Percentiles rank a stretch among this genome's conserved stretches.
Conservation (phyloP, 2,888 invertebrate genomes). For the Agapetus fuscipes region DNA sequence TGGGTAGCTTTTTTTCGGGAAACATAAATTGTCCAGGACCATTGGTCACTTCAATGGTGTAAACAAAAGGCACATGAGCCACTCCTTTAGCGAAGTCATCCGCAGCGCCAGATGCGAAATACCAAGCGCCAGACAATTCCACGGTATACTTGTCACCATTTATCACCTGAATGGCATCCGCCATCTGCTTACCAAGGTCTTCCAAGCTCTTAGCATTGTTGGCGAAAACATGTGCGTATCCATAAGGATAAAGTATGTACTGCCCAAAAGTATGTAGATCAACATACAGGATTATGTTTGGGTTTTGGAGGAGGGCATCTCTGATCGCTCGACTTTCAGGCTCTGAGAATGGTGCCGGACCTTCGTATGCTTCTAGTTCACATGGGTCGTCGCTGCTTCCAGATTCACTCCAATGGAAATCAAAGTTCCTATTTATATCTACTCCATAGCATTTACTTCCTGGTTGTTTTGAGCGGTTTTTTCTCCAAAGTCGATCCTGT, state of each 20-base stretch:
- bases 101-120: conserved; percentile 52
- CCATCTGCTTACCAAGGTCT: conserved; percentile 33
- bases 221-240: conserved; percentile 46
- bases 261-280: conserved; percentile 61
- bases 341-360: conserved; percentile 51
- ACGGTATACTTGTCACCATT: conserved; percentile 40
- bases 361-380: conserved; percentile 48
- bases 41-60: conserved; percentile 51
- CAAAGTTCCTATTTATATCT: conserved; percentile 64
- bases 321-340: conserved; percentile 47
- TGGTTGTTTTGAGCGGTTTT: conserved; percentile 42
- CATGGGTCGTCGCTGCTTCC: conserved; percentile 56
- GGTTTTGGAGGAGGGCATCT: conserved; percentile 45
- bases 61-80: conserved; percentile 44
- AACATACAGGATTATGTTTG: conserved; percentile 57
- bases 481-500: conserved; percentile 56
- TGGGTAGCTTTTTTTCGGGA: conserved; percentile 38
- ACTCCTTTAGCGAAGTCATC: conserved; percentile 51
- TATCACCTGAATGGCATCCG: conserved; percentile 33
- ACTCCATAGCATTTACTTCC: conserved; percentile 45
- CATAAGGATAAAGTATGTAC: conserved; percentile 55
- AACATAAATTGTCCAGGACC: conserved; percentile 53
- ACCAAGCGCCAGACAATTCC: conserved; percentile 45
- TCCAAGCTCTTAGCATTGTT: conserved; percentile 39
- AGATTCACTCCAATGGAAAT: conserved; percentile 53